Evolutionary conservation across 1,140 invertebrate genomes (phyloP).

Genomic region (Penaeus japonicus): DNA sequence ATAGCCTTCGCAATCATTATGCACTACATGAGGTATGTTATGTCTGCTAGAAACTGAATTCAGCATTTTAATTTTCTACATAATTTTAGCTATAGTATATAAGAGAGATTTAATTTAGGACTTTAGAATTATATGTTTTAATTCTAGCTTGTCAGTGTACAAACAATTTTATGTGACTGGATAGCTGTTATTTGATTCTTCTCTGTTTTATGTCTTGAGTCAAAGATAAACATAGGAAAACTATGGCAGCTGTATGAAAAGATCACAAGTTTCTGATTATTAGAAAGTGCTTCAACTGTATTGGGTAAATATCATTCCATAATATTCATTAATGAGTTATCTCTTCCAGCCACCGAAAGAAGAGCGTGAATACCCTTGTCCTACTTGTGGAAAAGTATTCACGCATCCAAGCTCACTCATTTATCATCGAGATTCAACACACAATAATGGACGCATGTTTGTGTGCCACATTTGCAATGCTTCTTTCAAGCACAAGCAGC

Average conservation of each 20-base stretch:
- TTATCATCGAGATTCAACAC: conserved; percentile 53
- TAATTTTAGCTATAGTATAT: background rate
- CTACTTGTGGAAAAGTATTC: conserved; percentile 55
- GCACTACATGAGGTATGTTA: conserved; percentile 40
- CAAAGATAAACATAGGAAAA: no score
- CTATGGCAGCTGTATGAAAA: no score
- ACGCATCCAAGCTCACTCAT: conserved; percentile 53
- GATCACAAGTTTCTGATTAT: no score
- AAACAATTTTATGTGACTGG: no score
- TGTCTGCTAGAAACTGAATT: background rate
- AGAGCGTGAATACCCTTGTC: conserved; percentile 53
- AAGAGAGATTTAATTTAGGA: no score
- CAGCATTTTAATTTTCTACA: background rate
- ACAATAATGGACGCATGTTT: conserved; percentile 50
- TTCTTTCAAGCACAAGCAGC: conserved; percentile 85
- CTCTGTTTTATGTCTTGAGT: no score
- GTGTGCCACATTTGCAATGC: conserved; percentile 84
- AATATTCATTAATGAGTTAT: background rate
- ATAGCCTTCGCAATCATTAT: conserved; percentile 55
- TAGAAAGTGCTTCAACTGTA: background rate
- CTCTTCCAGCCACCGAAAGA: conserved; percentile 38
- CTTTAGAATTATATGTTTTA: no score
- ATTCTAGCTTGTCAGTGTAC: no score
- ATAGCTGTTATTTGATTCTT: no score
- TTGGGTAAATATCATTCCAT: background rate